Conservation (phyloP, 2,797 vertebrate species). For the Lophius americanus region DNA sequence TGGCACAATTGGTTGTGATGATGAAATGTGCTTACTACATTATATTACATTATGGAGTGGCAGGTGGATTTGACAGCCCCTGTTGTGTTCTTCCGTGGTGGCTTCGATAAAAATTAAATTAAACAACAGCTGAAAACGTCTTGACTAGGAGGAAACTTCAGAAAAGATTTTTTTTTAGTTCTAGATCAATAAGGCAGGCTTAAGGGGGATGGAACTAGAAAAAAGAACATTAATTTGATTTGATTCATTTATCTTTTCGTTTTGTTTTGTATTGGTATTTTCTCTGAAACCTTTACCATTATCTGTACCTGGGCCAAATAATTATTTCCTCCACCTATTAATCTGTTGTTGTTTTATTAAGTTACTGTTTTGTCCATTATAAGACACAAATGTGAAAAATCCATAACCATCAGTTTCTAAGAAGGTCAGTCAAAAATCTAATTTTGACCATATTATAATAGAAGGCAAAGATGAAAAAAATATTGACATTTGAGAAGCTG, state of each 20-base stretch:
- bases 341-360: background rate
- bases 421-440: too few species aligned
- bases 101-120: slow-evolving; percentile 46
- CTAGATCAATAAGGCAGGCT: background rate
- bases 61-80: slow-evolving; percentile 47
- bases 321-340: slow-evolving; percentile 1
- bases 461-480: background rate
- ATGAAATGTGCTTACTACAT: slow-evolving; percentile 42
- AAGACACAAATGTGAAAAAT: background rate
- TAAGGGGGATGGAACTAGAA: background rate
- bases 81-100: slow-evolving; percentile 26
- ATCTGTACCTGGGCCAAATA: background rate
- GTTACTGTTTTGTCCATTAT: background rate
- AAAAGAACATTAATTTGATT: background rate
- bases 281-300: background rate
- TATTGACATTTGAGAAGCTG: background rate
- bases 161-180: slow-evolving; percentile 7
- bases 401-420: too few species aligned
- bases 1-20: slow-evolving; percentile 52
- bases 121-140: slow-evolving; percentile 28
- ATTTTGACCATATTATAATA: too few species aligned
- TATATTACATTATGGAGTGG: slow-evolving; percentile 43
- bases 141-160: slow-evolving; percentile 17
- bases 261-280: background rate
- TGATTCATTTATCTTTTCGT: background rate